phyloP scores from a whole-genome alignment of 2,888 invertebrate genomes.

The Tetramorium bicarinatum region DNA sequence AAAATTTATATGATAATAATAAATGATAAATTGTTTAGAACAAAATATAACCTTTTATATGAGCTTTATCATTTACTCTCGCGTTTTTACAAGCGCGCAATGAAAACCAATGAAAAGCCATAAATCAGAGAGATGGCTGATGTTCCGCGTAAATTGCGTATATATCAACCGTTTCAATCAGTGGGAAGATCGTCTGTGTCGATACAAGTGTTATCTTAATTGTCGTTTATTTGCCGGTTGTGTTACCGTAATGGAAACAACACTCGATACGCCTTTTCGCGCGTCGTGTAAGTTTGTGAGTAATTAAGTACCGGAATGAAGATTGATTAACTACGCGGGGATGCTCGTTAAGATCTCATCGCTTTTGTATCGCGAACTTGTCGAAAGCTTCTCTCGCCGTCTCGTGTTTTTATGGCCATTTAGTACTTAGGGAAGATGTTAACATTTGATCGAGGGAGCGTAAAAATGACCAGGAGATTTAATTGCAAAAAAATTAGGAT shows the following conservation, averaged over 20 bases:
- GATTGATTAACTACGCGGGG: slow-evolving; percentile 67
- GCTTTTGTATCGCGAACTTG: slow-evolving; percentile 58
- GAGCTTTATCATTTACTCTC: background rate
- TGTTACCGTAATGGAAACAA: slow-evolving; percentile 47
- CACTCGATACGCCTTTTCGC: slow-evolving; percentile 64
- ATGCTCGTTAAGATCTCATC: slow-evolving; percentile 59
- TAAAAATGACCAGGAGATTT: slow-evolving; percentile 8
- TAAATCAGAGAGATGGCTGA: slow-evolving; percentile 29
- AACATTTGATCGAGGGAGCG: slow-evolving; percentile 3
- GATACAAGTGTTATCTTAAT: slow-evolving; percentile 57
- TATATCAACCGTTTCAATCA: slow-evolving; percentile 26
- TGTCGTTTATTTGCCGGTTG: slow-evolving; percentile 50
- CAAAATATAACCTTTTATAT: background rate
- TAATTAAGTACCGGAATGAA: slow-evolving; percentile 71
- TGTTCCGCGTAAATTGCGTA: slow-evolving; percentile 5
- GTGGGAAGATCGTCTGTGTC: slow-evolving; percentile 22
- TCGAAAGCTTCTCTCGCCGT: slow-evolving; percentile 41
- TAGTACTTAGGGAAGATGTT: slow-evolving; percentile 18
- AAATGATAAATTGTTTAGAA: slow-evolving; percentile 8
- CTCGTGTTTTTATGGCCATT: slow-evolving; percentile 26
- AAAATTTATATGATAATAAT: background rate
- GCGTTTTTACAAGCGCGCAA: background rate
- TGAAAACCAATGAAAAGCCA: background rate
- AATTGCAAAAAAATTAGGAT: background rate
- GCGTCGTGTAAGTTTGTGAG: slow-evolving; percentile 60